phyloP scores from a whole-genome alignment of 2,113 vertebrate species.

The Bucco capensis region DNA sequence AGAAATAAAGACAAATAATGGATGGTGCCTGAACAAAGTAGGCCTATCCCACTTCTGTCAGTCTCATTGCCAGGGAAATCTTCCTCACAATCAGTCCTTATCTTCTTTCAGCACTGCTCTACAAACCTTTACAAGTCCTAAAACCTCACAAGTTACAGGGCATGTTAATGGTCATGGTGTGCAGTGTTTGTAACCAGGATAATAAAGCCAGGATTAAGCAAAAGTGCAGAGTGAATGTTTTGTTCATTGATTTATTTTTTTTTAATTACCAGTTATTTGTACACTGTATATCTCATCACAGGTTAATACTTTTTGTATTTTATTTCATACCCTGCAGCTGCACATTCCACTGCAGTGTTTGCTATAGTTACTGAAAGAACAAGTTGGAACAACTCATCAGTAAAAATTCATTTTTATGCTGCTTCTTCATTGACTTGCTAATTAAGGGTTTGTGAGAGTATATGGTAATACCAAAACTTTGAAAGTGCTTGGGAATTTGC shows the following conservation, averaged over 20 bases:
- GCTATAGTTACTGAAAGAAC: conserved; percentile 46
- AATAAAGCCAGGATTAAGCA: not conserved
- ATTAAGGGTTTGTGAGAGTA: conserved; percentile 19
- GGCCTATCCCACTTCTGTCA: not conserved
- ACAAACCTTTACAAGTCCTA: not conserved
- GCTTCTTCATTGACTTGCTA: conserved; percentile 6
- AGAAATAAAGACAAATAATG: not conserved
- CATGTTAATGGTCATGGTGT: not conserved
- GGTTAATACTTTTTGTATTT: conserved; percentile 23
- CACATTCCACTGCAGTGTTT: conserved; percentile 51
- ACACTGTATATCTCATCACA: not conserved
- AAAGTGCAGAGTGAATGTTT: not conserved
- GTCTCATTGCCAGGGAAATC: not conserved
- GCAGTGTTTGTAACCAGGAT: not conserved
- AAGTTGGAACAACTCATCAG: conserved; percentile 65
- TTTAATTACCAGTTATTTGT: not conserved
- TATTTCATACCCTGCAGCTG: conserved; percentile 47
- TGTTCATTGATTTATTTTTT: not conserved
- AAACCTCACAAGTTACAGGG: not conserved
- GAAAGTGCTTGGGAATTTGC: conserved; percentile 18
- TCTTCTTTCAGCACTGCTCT: not conserved
- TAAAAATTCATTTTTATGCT: conserved; percentile 26
- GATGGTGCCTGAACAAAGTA: not conserved
- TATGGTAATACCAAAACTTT: not conserved
- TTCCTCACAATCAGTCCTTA: not conserved